Base-by-base conservation (phyloP, 2,797 vertebrate genomes). In the Eleutherodactylus coqui region DNA sequence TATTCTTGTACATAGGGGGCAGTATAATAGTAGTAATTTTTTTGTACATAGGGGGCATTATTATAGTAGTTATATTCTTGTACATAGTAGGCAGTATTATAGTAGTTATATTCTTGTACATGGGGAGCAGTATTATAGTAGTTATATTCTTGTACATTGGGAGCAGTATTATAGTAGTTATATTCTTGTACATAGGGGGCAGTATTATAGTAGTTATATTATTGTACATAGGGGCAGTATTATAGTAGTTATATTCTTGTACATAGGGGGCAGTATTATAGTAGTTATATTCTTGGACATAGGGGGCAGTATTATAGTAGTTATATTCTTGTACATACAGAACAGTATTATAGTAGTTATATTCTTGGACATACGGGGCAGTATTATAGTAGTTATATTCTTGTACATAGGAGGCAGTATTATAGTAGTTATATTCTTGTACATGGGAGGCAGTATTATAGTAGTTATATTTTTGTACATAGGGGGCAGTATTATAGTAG, bases 301-400 rank as follows among this genome's bases (percentile, higher is more conserved):
- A 27, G 17, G 58, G 27, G 27, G 58, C n/a, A 62, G 49, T 62
- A 62, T 62, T 62, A 58, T 58, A 58, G 55, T 58, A 58, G 55
- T 27, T 58, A 58, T 58, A 58, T 58, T 58, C 55, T 27, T 58
- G 55, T 58, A 58, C 51, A 55, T 7, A 27, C 4, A n/a, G 58
- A 5, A 27, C 58, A 62, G 49, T 62, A 62, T 62, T 62, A 62
- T 55, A 55, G 51, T 21, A 24, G 19, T 55, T 58, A 58, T 58
- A n/a, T 24, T 55, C 21, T 55, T 55, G 49, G 14, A 51, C 21
- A 55, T 9, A 11, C 4, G 58, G 27, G 27, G 58, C n/a, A 62
- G 49, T 62, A 62, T 62, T 62, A 62, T 62, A 62, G 58, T 62
- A 62, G 58, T 62, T 62, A 62, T 62, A 62, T 62, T 62, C 58